Evolutionary conservation across 2,797 vertebrate genomes (phyloP), one percentile per base, ranked within the genome.

Genomic region (Siniperca undulata): DNA sequence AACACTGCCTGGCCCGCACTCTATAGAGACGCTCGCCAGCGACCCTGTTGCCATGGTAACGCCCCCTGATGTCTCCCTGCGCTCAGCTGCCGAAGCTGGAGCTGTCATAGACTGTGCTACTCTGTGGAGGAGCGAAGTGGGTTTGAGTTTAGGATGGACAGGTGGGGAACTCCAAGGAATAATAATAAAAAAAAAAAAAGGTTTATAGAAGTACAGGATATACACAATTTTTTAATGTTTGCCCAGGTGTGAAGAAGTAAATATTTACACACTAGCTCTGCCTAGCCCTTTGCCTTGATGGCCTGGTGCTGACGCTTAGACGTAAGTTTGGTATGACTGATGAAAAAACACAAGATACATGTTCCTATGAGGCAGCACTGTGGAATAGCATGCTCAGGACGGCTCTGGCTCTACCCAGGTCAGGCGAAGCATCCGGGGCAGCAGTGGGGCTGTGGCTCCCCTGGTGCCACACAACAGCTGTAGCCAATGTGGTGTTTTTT

Each of bases 381-480:
- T 44, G 56, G 58, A 59, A 61, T 52, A 24, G 60, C 40, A 40
- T 65, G 70, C 44, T 71, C 52, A 65, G 52, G 68, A 52, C 27
- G n/a, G 69, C 71, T 71, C 61, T 27, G 55, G 71, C 62, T 81
- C 71, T 74, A 55, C 65, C 58, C 74, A 70, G 88, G 90, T 89
- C 89, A 92, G 4, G 77, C 81, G 42, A 95, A 90, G 91, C 93
- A 94, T 88, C 80, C 80, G 42, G 85, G 67, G 92, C 91, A 95
- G 92, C 90, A 91, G 91, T 66, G 82, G 73, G 77, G 60, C 74
- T 70, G 60, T 71, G 80, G 87, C 91, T 91, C 88, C 91, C 85
- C 82, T 91, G 85, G 87, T 93, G 89, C 88, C 93, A 80, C 88
- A 80, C 88, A 95, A 94, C 96, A 97, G 96, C 95, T 97, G 97